These are phyloP conservation scores for Pangasius mekongensis DNA, from an alignment of 2,797 vertebrate species.

Conservation along the genomic window DNA sequence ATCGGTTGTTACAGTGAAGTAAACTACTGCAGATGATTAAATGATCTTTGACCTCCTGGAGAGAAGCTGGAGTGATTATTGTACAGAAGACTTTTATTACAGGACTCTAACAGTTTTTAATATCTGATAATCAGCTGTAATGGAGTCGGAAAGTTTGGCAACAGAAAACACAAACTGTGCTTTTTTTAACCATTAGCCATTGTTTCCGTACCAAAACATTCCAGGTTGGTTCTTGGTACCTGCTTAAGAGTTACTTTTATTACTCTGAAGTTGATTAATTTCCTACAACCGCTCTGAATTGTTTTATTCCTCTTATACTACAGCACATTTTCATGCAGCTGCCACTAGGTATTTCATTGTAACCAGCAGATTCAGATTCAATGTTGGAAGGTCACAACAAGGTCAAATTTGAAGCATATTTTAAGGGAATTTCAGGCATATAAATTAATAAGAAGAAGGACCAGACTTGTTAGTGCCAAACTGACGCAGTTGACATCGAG, in stretches of 20 bases:
- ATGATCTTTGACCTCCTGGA: neutral
- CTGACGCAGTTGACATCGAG: neutral
- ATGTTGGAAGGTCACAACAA: neutral
- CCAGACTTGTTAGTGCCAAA: neutral
- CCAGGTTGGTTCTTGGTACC: neutral
- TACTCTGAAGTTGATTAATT: neutral
- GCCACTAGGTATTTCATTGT: neutral
- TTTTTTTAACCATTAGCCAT: neutral
- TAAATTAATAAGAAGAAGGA: neutral
- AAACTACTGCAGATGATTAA: conserved; percentile 11
- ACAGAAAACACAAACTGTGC: neutral
- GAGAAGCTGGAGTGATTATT: neutral
- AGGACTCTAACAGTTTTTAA: neutral
- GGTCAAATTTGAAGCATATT: neutral
- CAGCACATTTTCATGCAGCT: neutral
- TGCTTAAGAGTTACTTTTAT: neutral
- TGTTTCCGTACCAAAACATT: too few species aligned
- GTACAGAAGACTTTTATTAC: neutral
- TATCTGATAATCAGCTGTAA: neutral
- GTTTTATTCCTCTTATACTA: neutral
- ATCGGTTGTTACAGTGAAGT: neutral
- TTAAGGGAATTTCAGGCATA: neutral
- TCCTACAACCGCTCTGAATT: neutral
- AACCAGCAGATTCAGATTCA: neutral
- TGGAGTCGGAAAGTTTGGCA: neutral